Conservation (phyloP, 1,140 invertebrate species). For the Gyrodactylus bullatarudis region DNA sequence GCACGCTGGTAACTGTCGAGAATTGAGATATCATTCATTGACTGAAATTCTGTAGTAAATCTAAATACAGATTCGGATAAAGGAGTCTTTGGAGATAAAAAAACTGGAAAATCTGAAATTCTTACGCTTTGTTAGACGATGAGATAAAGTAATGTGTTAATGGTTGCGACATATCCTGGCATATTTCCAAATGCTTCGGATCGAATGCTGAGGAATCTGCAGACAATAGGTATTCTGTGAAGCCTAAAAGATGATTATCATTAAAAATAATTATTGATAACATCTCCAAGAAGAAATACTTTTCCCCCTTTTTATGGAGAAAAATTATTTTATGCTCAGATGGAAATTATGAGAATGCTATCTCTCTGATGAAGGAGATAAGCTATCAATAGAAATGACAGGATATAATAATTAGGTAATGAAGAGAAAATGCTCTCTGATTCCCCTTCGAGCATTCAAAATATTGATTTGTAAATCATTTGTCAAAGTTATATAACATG, state of each 20-base stretch:
- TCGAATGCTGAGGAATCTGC: constrained; percentile 28
- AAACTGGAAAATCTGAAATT: constrained; percentile 3
- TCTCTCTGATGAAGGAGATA: background rate
- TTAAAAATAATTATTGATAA: background rate
- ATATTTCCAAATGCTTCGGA: constrained; percentile 21
- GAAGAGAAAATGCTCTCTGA: background rate
- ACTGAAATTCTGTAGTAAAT: too few relatives aligned
- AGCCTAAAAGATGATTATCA: constrained; percentile 18
- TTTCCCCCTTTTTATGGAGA: too few relatives aligned
- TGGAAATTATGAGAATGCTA: too few relatives aligned
- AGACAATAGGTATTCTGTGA: constrained; percentile 27
- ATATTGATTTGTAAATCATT: too few relatives aligned
- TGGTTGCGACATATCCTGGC: constrained; percentile 30
- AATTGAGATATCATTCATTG: background rate
- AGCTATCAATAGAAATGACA: too few relatives aligned
- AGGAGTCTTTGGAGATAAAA: background rate
- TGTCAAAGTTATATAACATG: too few relatives aligned
- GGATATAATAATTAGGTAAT: too few relatives aligned
- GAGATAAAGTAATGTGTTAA: constrained; percentile 31
- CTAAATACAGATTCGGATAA: background rate
- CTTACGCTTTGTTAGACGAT: constrained; percentile 31
- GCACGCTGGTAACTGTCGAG: background rate
- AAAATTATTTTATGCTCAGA: too few relatives aligned
- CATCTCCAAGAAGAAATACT: too few relatives aligned
- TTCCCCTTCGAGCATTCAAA: background rate